A percentile compares a stretch with the other conserved stretches of the same genome.
Conservation (phyloP, 2,888 invertebrate genomes). For the Chloroclystis v-ata region DNA sequence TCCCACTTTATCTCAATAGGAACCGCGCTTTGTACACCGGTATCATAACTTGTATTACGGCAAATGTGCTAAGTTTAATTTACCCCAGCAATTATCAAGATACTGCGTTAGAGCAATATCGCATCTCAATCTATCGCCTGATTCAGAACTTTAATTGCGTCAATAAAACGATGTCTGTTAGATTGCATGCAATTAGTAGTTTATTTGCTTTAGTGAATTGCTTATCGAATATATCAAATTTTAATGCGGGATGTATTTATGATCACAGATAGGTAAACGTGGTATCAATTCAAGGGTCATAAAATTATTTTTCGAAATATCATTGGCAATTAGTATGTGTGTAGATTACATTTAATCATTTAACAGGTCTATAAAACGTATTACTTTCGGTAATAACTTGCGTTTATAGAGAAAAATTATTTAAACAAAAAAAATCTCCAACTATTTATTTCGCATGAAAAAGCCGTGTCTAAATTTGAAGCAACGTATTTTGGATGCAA, state of each 20-base stretch:
- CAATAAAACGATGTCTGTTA: conserved; percentile 22
- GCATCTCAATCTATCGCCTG: conserved; percentile 16
- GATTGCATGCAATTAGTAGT: conserved; percentile 23
- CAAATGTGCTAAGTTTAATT: conserved; percentile 6
- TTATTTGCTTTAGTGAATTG: conserved; percentile 16
- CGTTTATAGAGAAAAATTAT: no score
- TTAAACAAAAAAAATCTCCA: no score
- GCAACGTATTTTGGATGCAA: no score
- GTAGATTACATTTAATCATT: not conserved
- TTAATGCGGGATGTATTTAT: conserved; percentile 24
- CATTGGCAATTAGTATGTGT: not conserved
- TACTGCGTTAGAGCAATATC: conserved; percentile 7
- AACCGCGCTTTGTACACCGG: not conserved
- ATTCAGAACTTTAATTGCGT: conserved; percentile 18
- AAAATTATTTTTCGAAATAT: conserved; percentile 25
- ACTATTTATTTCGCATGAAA: no score
- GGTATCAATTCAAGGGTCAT: conserved; percentile 15
- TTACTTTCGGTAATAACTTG: no score
- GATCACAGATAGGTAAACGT: conserved; percentile 16
- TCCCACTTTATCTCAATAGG: conserved; percentile 7
- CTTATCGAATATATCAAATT: conserved; percentile 16
- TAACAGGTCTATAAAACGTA: no score
- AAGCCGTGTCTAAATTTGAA: no score
- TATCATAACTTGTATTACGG: not conserved
- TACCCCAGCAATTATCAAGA: conserved; percentile 4